Conservation (phyloP, 2,888 invertebrate species). For the Amblyjoppa fuscipennis region DNA sequence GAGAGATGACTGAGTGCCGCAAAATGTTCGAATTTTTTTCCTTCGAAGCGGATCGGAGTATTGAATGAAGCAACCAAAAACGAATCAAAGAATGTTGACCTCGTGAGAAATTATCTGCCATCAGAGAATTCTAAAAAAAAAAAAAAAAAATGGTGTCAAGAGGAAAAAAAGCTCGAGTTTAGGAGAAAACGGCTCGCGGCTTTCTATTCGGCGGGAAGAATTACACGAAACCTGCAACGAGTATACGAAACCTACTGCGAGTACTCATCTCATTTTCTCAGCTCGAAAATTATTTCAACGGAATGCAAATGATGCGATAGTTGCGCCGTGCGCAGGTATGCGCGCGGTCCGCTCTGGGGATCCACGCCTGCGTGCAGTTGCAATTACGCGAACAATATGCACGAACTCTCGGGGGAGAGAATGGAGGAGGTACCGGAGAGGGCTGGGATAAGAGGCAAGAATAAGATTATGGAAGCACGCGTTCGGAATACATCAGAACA, state of each 20-base stretch:
- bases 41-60: background rate
- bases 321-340: background rate
- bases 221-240: background rate
- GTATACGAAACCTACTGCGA: background rate
- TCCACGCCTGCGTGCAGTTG: constrained; percentile 54
- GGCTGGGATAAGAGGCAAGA: constrained; percentile 29
- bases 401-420: constrained; percentile 38
- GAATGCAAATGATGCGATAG: constrained; percentile 45
- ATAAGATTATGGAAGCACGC: constrained; percentile 53
- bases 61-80: background rate
- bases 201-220: background rate
- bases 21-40: background rate
- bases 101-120: too few species aligned
- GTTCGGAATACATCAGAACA: constrained; percentile 43
- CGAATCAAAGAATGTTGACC: background rate
- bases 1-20: background rate
- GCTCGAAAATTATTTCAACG: constrained; percentile 43
- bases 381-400: constrained; percentile 60
- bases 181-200: too few species aligned
- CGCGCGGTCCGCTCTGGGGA: constrained; percentile 14
- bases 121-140: background rate
- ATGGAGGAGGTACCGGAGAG: constrained; percentile 25
- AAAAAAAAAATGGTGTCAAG: too few species aligned
- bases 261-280: background rate
- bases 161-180: too few species aligned